Percentiles rank a stretch among this genome's conserved stretches.
phyloP scores from a whole-genome alignment of 2,113 vertebrate species.

The Oriolus oriolus region DNA sequence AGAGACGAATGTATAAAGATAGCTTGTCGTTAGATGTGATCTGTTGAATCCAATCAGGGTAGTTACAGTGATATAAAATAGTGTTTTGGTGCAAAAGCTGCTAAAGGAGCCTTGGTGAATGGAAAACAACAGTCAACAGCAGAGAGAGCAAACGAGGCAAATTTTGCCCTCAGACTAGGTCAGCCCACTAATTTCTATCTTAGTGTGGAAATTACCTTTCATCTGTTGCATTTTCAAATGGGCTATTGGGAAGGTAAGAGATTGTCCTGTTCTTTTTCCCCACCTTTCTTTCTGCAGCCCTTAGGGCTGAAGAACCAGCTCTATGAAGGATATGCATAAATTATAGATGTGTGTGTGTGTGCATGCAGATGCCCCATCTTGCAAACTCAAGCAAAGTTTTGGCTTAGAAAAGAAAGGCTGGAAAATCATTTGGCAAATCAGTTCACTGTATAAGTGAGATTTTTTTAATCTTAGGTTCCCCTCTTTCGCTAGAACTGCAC shows the following conservation, averaged over 20 bases:
- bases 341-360: too few relatives aligned
- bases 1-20: not conserved
- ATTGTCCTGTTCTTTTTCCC: not conserved
- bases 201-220: not conserved
- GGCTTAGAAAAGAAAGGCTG: not conserved
- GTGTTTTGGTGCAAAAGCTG: not conserved
- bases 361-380: not conserved
- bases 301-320: rapidly evolving
- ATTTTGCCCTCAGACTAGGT: not conserved
- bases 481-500: not conserved
- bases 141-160: not conserved
- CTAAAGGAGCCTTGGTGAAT: not conserved
- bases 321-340: not conserved
- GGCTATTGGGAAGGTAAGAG: not conserved
- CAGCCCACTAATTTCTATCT: not conserved
- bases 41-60: not conserved
- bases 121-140: not conserved
- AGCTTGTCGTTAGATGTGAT: not conserved
- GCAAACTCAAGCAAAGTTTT: not conserved
- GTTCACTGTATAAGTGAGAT: not conserved
- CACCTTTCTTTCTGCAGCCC: not conserved
- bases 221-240: not conserved
- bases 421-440: not conserved
- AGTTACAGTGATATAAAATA: not conserved
- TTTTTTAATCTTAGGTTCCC: not conserved